Evolutionary conservation across 2,888 invertebrate genomes (phyloP).

Genomic region (Amiota communis): DNA sequence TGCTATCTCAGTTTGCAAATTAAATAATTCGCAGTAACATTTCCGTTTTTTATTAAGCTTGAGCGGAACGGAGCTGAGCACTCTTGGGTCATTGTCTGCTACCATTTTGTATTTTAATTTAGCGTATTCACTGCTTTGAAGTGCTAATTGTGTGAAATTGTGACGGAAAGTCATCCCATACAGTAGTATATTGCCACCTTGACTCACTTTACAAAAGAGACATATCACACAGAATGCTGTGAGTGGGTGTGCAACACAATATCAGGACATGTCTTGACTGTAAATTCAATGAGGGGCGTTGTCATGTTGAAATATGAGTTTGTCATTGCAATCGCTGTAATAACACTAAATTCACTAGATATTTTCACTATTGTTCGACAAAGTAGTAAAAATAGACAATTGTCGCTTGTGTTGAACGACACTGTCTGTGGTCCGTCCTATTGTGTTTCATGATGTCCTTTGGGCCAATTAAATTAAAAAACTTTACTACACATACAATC

Average conservation of each 20-base stretch:
- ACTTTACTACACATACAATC: slow-evolving; percentile 40
- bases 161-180: no score
- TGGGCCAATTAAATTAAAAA: slow-evolving; percentile 54
- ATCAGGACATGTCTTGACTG: not conserved
- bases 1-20: slow-evolving; percentile 61
- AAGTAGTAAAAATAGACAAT: no score
- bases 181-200: not conserved
- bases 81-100: slow-evolving; percentile 30
- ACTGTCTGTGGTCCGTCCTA: no score
- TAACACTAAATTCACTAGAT: slow-evolving; percentile 66
- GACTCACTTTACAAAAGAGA: slow-evolving; percentile 39
- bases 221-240: no score
- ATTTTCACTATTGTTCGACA: slow-evolving; percentile 52
- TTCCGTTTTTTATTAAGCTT: slow-evolving; percentile 51
- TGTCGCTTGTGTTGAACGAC: slow-evolving; percentile 12
- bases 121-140: slow-evolving; percentile 44
- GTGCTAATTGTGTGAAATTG: slow-evolving; percentile 63
- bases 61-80: not conserved
- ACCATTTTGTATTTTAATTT: slow-evolving; percentile 32
- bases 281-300: slow-evolving; percentile 25
- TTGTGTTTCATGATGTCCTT: slow-evolving; percentile 44
- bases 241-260: slow-evolving; percentile 44
- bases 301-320: slow-evolving; percentile 55
- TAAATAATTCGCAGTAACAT: slow-evolving; percentile 68
- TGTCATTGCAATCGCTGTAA: slow-evolving; percentile 53